Evolutionary conservation across 2,113 vertebrate species (phyloP).

Genomic region (Ammodytes dubius): DNA sequence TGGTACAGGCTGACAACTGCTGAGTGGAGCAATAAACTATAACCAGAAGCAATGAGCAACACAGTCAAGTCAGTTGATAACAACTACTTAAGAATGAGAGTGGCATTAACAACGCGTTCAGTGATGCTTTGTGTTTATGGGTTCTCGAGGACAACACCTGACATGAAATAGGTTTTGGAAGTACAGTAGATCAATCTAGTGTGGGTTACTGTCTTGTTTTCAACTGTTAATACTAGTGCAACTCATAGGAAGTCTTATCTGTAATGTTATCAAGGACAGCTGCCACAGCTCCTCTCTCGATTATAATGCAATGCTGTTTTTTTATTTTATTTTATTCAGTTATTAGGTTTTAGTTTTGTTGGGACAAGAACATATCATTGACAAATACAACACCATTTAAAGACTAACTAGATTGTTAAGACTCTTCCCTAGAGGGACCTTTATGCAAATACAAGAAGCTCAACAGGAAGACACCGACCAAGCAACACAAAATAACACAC

Average conservation of each 20-base stretch:
- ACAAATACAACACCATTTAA: not conserved
- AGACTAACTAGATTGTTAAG: not conserved
- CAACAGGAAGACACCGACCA: not conserved
- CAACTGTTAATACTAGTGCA: slow-evolving; percentile 2
- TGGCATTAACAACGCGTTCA: slow-evolving; percentile 5
- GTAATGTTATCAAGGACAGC: not conserved
- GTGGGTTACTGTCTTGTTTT: not conserved
- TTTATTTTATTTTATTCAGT: not conserved
- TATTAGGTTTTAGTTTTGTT: not conserved
- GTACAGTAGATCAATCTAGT: not conserved
- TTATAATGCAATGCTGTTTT: not conserved
- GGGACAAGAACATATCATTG: not conserved
- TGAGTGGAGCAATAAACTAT: slow-evolving; percentile 27
- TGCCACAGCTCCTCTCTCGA: not conserved
- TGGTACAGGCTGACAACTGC: slow-evolving; percentile 23
- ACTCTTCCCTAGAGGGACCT: not conserved
- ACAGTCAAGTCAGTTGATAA: slow-evolving; percentile 21
- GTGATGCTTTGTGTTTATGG: not conserved
- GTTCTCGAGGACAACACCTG: not conserved
- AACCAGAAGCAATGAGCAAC: slow-evolving; percentile 26
- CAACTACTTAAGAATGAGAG: slow-evolving; percentile 27
- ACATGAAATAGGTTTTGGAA: not conserved
- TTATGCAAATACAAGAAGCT: not conserved
- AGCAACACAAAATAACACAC: not conserved
- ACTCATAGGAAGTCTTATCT: not conserved